Percentiles rank a stretch among this genome's conserved stretches.
These are phyloP conservation scores for Gastrophysa polygoni DNA, from an alignment of 2,888 invertebrate species.

Conservation along the genomic window DNA sequence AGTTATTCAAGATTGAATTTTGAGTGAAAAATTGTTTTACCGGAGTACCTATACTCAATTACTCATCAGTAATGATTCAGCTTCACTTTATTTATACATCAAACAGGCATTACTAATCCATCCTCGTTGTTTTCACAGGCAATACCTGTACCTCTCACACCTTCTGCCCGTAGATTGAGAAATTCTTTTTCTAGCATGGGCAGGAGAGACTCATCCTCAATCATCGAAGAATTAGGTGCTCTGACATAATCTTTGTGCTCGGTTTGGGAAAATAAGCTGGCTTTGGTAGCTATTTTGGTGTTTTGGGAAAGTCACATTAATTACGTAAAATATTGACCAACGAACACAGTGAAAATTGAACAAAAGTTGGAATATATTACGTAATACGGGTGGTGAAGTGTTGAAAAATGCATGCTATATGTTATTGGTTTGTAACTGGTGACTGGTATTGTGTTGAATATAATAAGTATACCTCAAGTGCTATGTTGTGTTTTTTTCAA, in stretches of 20 bases:
- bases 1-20: too few relatives aligned
- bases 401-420: background rate
- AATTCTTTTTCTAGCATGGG: background rate
- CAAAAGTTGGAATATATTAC: background rate
- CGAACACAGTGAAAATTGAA: background rate
- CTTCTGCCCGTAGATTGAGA: slow-evolving; percentile 28
- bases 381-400: background rate
- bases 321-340: background rate
- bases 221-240: background rate
- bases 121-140: slow-evolving; percentile 15
- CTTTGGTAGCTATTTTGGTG: background rate
- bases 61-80: too few relatives aligned
- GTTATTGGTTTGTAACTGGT: background rate
- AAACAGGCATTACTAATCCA: background rate
- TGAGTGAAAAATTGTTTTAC: too few relatives aligned
- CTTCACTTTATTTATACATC: background rate
- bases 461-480: too few relatives aligned
- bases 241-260: background rate
- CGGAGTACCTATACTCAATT: too few relatives aligned
- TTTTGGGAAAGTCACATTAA: background rate
- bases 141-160: slow-evolving; percentile 39
- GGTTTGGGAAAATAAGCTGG: background rate
- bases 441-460: background rate
- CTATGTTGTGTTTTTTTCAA: too few relatives aligned
- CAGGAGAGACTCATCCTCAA: background rate